Percentiles rank a stretch among this genome's conserved stretches.
Evolutionary conservation across 1,140 invertebrate genomes (phyloP).

Genomic region (Pseudomyrmex concolor): DNA sequence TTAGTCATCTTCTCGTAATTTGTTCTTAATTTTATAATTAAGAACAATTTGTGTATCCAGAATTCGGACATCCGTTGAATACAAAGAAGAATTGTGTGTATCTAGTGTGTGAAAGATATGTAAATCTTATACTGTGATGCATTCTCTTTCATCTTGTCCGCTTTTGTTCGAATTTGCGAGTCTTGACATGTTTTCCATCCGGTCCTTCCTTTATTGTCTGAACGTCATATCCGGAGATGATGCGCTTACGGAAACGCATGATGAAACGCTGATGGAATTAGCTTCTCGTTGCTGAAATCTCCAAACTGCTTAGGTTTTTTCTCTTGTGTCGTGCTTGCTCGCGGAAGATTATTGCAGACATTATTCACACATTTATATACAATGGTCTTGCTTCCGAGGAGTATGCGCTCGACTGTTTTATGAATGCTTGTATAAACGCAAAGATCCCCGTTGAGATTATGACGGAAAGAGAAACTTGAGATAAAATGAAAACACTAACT

Average conservation of each 20-base stretch:
- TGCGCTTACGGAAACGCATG: constrained; percentile 4
- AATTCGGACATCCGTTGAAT: neutral
- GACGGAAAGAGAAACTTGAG: constrained; percentile 1
- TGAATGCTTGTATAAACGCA: constrained; percentile 31
- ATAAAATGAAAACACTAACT: neutral
- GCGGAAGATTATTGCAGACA: constrained; percentile 31
- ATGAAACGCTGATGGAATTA: constrained; percentile 39
- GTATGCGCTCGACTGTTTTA: constrained; percentile 24
- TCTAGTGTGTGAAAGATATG: neutral
- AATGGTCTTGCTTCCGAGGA: constrained; percentile 10
- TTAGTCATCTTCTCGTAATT: too few species aligned
- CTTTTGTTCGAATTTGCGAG: constrained; percentile 38
- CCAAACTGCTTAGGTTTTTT: constrained; percentile 38
- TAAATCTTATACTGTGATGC: neutral
- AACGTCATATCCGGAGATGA: constrained; percentile 17
- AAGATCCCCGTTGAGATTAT: neutral
- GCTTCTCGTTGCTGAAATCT: neutral
- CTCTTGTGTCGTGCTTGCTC: neutral
- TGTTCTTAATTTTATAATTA: too few species aligned
- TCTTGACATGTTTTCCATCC: neutral
- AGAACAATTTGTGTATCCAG: too few species aligned
- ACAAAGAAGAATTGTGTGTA: neutral
- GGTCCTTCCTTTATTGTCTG: constrained; percentile 42
- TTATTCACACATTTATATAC: constrained; percentile 34
- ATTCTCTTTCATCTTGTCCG: neutral